Percentiles rank a stretch among this genome's conserved stretches.
Conservation (phyloP, 2,113 vertebrate genomes). For the Eidolon helvum region DNA sequence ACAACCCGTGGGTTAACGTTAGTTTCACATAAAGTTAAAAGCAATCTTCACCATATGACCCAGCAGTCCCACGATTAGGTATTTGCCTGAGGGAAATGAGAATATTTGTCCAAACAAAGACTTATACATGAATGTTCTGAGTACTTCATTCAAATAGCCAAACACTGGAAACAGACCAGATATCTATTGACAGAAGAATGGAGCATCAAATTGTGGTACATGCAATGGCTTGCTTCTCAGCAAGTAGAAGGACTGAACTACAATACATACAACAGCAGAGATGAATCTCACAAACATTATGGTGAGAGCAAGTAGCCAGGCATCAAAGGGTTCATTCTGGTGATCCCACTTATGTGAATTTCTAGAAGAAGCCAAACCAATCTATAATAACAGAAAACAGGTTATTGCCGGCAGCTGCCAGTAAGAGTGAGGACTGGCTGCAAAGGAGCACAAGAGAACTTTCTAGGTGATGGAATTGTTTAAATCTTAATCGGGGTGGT, state of each 20-base stretch:
- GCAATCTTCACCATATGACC: background rate
- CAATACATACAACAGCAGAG: background rate
- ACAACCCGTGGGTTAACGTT: background rate
- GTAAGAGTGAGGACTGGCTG: background rate
- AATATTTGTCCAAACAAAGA: slow-evolving; percentile 48
- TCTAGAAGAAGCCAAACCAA: background rate
- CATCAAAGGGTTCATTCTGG: background rate
- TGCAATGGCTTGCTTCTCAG: background rate
- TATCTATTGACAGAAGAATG: background rate
- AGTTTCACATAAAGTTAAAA: slow-evolving; percentile 3
- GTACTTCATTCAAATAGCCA: background rate
- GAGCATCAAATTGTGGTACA: background rate
- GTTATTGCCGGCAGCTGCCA: background rate
- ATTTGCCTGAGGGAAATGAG: slow-evolving; percentile 44
- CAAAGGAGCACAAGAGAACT: background rate
- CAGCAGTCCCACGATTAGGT: background rate
- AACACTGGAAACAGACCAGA: slow-evolving; percentile 9
- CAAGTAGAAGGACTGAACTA: background rate
- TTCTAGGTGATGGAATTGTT: background rate
- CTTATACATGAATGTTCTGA: slow-evolving; percentile 19
- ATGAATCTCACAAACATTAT: background rate
- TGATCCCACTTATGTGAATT: background rate
- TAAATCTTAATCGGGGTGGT: background rate
- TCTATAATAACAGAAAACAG: background rate
- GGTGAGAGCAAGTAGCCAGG: background rate